These are phyloP conservation scores for Andrena bicolor DNA, from an alignment of 2,888 invertebrate genomes.

Conservation along the genomic window DNA sequence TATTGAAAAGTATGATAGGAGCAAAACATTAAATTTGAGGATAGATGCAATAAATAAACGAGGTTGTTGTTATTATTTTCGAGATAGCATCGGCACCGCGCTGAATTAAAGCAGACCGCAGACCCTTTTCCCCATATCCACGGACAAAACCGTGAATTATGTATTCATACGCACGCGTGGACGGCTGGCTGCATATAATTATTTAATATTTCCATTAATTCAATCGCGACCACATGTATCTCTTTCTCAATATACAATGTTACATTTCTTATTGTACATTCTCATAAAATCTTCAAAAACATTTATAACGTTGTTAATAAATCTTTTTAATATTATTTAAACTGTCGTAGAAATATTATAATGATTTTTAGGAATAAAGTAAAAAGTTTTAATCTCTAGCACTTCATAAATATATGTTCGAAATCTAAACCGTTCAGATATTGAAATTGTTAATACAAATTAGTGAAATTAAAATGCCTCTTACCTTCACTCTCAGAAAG, in stretches of 20 bases:
- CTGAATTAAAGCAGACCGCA: conserved; percentile 31
- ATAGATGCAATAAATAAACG: conserved; percentile 19
- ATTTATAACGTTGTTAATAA: background rate
- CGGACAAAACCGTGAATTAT: conserved; percentile 73
- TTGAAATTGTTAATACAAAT: too few relatives aligned
- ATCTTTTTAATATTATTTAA: too few relatives aligned
- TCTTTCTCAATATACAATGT: background rate
- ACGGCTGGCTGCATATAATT: conserved; percentile 44
- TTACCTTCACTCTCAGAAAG: too few relatives aligned
- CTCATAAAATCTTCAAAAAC: background rate
- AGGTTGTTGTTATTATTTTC: conserved; percentile 20
- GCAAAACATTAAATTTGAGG: background rate
- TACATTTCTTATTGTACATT: background rate
- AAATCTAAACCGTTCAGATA: too few relatives aligned
- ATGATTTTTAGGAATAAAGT: too few relatives aligned
- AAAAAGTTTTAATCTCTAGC: too few relatives aligned
- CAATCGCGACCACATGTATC: conserved; percentile 14
- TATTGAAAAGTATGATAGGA: background rate
- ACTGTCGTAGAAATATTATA: too few relatives aligned
- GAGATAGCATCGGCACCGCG: conserved; percentile 16
- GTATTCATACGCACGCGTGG: conserved; percentile 65
- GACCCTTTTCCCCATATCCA: conserved; percentile 56
- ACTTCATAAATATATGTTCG: too few relatives aligned
- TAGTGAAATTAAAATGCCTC: too few relatives aligned
- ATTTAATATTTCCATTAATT: conserved; percentile 54